phyloP scores from a whole-genome alignment of 2,113 vertebrate genomes.

The Zootoca vivipara region DNA sequence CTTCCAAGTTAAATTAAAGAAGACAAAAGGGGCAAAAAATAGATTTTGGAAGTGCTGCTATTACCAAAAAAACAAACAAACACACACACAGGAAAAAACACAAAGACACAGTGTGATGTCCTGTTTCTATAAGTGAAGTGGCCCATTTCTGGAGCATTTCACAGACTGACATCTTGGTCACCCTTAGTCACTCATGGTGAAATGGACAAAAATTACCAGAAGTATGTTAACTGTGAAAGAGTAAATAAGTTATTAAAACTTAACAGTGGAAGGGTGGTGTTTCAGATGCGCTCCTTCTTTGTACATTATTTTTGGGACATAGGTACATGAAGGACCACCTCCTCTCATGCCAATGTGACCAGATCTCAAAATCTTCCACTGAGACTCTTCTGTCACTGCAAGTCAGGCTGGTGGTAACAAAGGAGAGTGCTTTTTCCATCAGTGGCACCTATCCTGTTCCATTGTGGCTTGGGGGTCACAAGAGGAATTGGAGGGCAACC shows the following conservation, averaged over 20 bases:
- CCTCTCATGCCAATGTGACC: not conserved
- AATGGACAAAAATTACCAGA: not conserved
- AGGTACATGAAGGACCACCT: not conserved
- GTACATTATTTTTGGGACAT: not conserved
- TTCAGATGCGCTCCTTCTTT: not conserved
- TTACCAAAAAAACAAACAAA: not conserved
- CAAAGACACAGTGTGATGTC: not conserved
- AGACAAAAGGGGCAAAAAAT: not conserved
- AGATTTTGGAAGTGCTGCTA: not conserved
- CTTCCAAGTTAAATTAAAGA: conserved; percentile 2
- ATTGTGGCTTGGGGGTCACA: no score
- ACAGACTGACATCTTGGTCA: not conserved
- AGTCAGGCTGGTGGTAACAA: not conserved
- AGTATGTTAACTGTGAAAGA: not conserved
- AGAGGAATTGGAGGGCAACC: no score
- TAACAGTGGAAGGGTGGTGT: not conserved
- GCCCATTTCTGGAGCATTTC: not conserved
- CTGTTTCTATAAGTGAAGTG: not conserved
- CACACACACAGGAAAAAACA: not conserved
- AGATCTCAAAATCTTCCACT: not conserved
- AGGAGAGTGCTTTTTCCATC: not conserved
- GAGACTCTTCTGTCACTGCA: no score
- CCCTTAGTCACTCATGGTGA: not conserved
- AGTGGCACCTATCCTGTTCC: not conserved
- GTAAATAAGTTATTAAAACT: not conserved